These are phyloP conservation scores for Uria lomvia DNA, from an alignment of 2,113 vertebrate genomes.

Conservation along the genomic window DNA sequence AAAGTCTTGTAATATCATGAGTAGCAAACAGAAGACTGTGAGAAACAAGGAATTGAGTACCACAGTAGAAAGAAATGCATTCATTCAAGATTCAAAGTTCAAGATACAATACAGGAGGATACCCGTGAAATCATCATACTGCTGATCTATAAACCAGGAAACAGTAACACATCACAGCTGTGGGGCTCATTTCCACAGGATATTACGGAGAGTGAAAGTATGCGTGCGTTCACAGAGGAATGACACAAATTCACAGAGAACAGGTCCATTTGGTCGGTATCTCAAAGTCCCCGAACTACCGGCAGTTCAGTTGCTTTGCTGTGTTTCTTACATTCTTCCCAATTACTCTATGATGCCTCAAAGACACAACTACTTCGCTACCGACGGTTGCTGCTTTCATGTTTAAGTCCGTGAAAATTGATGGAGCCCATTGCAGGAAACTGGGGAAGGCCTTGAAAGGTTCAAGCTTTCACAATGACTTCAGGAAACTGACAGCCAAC, in stretches of 20 bases:
- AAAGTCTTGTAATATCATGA: background rate
- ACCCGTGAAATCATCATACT: background rate
- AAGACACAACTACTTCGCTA: background rate
- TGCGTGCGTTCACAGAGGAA: background rate
- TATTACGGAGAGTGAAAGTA: background rate
- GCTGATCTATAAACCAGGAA: background rate
- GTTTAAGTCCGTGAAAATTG: background rate
- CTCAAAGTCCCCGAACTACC: background rate
- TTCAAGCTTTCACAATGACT: background rate
- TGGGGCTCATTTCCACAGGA: background rate
- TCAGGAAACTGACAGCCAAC: background rate
- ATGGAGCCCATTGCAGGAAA: background rate
- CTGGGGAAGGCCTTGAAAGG: background rate
- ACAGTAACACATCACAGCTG: background rate
- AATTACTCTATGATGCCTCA: background rate
- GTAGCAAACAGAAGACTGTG: background rate
- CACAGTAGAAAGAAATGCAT: background rate
- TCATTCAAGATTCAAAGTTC: background rate
- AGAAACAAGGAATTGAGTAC: background rate
- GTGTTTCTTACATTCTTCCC: background rate
- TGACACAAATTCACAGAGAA: background rate
- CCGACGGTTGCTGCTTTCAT: accelerated
- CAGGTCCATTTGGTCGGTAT: background rate
- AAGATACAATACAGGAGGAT: background rate
- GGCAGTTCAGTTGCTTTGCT: background rate